Percentiles rank a stretch among this genome's conserved stretches.
Evolutionary conservation across 2,888 invertebrate species (phyloP).

Genomic region (Coleophora deauratella): DNA sequence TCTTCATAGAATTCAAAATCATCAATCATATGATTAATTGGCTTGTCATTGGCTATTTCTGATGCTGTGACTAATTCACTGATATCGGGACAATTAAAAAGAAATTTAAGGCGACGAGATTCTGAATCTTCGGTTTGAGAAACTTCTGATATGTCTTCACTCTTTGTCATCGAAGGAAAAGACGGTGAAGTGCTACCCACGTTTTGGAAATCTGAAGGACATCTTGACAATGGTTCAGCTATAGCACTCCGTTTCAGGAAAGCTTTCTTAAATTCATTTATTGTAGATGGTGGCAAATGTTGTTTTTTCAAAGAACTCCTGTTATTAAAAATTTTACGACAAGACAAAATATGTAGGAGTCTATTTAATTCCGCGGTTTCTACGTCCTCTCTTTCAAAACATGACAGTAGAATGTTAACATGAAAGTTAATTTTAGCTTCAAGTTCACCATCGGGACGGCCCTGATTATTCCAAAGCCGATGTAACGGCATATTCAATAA

Average conservation of each 20-base stretch:
- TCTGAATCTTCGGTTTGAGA: conserved; percentile 26
- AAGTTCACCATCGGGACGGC: conserved; percentile 29
- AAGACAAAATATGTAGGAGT: conserved; percentile 51
- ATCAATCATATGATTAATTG: conserved; percentile 47
- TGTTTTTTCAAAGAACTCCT: conserved; percentile 50
- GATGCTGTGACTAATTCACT: conserved; percentile 56
- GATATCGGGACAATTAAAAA: conserved; percentile 60
- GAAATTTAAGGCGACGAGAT: conserved; percentile 30
- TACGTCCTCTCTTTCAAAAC: conserved; percentile 52
- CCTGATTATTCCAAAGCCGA: conserved; percentile 41
- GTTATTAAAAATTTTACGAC: conserved; percentile 54
- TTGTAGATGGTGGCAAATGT: conserved; percentile 32
- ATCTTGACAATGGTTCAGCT: conserved; percentile 44
- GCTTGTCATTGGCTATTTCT: conserved; percentile 47
- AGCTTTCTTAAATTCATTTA: conserved; percentile 50
- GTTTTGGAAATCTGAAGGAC: conserved; percentile 23
- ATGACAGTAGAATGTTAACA: conserved; percentile 49
- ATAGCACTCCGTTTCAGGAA: conserved; percentile 56
- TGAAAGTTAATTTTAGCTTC: conserved; percentile 59
- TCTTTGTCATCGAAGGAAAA: conserved; percentile 39
- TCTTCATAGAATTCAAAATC: conserved; percentile 62
- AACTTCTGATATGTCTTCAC: conserved; percentile 26
- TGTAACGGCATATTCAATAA: conserved; percentile 48
- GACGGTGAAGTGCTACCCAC: conserved; percentile 26
- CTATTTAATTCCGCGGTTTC: conserved; percentile 51